Evolutionary conservation across 2,113 vertebrate species (phyloP).

Genomic region (Pandion haliaetus): DNA sequence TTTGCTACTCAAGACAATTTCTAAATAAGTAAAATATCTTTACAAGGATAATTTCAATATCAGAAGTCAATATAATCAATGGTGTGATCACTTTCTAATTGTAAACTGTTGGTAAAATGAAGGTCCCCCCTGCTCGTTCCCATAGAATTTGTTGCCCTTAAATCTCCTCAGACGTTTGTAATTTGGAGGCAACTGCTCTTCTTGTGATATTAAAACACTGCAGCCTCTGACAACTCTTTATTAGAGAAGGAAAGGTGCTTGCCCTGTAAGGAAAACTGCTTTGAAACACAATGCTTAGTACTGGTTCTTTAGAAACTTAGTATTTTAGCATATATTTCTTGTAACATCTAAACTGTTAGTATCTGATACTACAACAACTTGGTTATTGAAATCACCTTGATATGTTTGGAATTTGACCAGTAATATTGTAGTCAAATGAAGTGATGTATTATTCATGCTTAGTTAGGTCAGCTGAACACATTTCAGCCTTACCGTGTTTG

Average conservation of each 20-base stretch:
- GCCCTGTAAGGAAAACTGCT: background rate
- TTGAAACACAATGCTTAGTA: background rate
- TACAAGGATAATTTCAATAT: background rate
- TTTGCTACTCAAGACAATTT: background rate
- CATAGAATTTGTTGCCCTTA: background rate
- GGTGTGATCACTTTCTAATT: background rate
- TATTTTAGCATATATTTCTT: background rate
- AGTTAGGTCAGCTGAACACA: constrained; percentile 51
- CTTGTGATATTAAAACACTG: background rate
- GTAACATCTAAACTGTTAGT: background rate
- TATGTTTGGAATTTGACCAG: constrained; percentile 46
- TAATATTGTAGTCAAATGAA: constrained; percentile 51
- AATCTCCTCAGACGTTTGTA: background rate
- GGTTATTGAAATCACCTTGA: constrained; percentile 33
- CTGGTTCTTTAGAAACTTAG: background rate
- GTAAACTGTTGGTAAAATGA: background rate
- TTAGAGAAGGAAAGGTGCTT: background rate
- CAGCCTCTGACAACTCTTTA: background rate
- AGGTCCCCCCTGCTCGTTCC: background rate
- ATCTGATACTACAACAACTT: background rate
- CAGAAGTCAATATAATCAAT: background rate
- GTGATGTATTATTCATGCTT: constrained; percentile 36
- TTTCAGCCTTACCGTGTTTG: constrained; percentile 53
- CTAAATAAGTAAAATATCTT: background rate
- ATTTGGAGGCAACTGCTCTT: background rate